These are phyloP conservation scores for Macropus fuliginosus DNA, from an alignment of 2,797 vertebrate species.

Conservation along the genomic window DNA sequence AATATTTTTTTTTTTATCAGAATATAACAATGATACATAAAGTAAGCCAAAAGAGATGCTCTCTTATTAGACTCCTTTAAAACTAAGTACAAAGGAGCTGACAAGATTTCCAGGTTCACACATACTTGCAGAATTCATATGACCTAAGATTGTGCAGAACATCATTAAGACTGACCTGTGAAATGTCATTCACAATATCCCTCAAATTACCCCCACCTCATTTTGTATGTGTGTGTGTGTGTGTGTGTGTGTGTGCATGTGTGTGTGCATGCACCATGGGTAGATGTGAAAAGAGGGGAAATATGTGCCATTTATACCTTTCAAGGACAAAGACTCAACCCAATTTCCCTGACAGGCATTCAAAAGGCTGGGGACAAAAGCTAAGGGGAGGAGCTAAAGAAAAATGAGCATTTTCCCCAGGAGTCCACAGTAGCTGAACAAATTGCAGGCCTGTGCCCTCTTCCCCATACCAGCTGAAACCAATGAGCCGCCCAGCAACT, in stretches of 20 bases:
- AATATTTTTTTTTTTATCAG: not conserved
- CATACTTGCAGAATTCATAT: constrained; percentile 1
- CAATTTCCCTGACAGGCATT: constrained; percentile 71
- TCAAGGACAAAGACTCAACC: constrained; percentile 74
- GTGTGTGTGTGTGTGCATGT: not conserved
- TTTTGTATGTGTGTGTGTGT: constrained; percentile 30
- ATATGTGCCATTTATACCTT: constrained; percentile 71
- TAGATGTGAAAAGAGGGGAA: constrained; percentile 64
- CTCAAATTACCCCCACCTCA: constrained; percentile 33
- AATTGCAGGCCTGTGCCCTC: constrained; percentile 62
- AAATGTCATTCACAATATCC: constrained; percentile 57
- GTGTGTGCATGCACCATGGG: not conserved
- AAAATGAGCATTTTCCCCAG: constrained; percentile 26
- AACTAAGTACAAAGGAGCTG: not conserved
- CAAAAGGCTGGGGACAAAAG: constrained; percentile 77
- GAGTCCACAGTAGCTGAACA: constrained; percentile 80
- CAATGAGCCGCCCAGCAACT: constrained; percentile 45
- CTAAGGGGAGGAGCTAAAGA: constrained; percentile 49
- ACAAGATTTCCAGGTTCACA: not conserved
- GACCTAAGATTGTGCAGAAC: not conserved
- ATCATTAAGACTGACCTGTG: not conserved
- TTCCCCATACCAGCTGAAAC: constrained; percentile 47
- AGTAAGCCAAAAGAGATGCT: not conserved
- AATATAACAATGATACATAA: not conserved
- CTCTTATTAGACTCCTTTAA: not conserved